Base-by-base conservation (phyloP, 2,888 invertebrate genomes). In the Agrypnus murinus region DNA sequence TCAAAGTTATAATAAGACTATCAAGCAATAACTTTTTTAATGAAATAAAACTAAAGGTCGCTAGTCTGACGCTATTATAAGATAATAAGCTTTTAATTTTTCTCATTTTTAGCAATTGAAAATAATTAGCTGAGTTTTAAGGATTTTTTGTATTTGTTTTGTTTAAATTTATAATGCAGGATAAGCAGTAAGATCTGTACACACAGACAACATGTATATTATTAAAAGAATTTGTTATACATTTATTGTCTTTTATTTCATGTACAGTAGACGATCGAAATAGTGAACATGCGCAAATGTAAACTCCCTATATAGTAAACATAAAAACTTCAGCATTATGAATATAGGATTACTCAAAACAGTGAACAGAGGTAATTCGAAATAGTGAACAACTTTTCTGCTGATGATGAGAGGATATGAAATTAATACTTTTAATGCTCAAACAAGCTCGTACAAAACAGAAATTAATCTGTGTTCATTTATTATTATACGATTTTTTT, bases 141-240 rank as follows among this genome's bases (percentile, higher is more conserved):
- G 17, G 19, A 19, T 48, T 12, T 50, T 50, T 63, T 63, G 48
- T 63, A 63, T 34, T 46, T 46, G 62, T 63, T 63, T 63, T 46
- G 48, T 63, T 63, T 63, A 63, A 48, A 45, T 36, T 63, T 63
- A 38, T 63, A 63, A 48, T 63, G 48, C 48, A 15, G 34, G n/a
- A 12, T 60, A 50, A 46, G 50, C 48, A 36, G 48, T 36, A 63
- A 63, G 8, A 15, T 36, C n/a, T 58, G 19, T 31, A 58, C 43
- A 58, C 31, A 4, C 19, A 40, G 40, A 58, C 55, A 40, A 40
- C 40, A 36, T 58, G 43, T 58, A 43, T 43, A 58, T 40, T 50
- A 50, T 25, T 48, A 63, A 63, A 63, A 50, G 48, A 48, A 48
- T 63, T 63, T 63, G 62, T 63, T 63, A 63, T 46, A 46, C 3